Base-by-base conservation (phyloP, 64 coral and sea anemone genomes). In the Montipora foliosa region DNA sequence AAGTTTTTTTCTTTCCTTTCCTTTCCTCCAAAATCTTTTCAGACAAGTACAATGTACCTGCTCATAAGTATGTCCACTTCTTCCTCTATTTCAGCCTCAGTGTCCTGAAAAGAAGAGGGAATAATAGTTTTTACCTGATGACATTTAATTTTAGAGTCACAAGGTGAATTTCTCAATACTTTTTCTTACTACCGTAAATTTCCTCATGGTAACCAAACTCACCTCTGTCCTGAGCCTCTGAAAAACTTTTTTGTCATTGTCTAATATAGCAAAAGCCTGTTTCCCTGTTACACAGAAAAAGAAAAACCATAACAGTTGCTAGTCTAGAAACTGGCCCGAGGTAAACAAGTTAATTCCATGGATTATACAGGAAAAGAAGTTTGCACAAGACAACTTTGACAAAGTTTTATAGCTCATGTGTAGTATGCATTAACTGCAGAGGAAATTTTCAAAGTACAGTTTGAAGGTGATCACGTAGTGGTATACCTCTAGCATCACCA, bases 41-140 rank as follows among this genome's bases (percentile, higher is more conserved):
- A 7, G 52, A 5, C 5, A 7, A 5, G 2, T 24, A 5, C 47
- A 16, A 87, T 67, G 16, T 88, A 99, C 97, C 97, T 96, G 95
- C 97, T 99, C 97, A 99, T 99, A 81, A 99, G 88, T 66, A 99
- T 88, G 71, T 99, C 97, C 45, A 94, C 97, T 82, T 99, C 97
- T 81, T 99, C 97, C 19, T 99, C 97, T 46, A 99, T 99, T 88
- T 99, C 97, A 12, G 94, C 94, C 89, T 99, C 97, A 74, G 90
- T 94, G 91, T 99, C 97, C 97, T 99, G 79, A 16, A 89, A 76
- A 66, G 37, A 89, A 79, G 47, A 77, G 17, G 5, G 25, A 57
- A 57, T 57, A 57, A 57, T 11, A 57, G 6, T 8, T 5, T 57
- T 37, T 0, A 37, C 37, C 37, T 37, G 37, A 37, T 16, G 37